Evolutionary conservation across 2,888 invertebrate genomes (phyloP).

Genomic region (Phoenoteleia sp.): DNA sequence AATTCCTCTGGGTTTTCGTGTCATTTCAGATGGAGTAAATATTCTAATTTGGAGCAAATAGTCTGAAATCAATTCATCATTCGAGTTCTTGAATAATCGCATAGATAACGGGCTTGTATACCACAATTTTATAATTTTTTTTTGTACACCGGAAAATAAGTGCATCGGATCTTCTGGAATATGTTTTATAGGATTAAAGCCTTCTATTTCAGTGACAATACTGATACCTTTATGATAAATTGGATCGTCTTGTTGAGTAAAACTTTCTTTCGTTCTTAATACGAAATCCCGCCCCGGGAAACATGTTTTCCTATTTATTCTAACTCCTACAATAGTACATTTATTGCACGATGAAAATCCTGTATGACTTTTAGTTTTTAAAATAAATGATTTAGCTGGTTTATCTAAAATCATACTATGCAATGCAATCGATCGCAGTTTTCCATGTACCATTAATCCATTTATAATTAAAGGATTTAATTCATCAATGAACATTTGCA

Average conservation of each 20-base stretch:
- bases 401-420: not conserved
- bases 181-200: slow-evolving; percentile 18
- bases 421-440: not conserved
- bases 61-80: not conserved
- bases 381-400: not conserved
- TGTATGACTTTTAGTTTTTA: not conserved
- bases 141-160: slow-evolving; percentile 3
- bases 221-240: slow-evolving; percentile 10
- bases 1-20: not conserved
- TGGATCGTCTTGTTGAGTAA: not conserved
- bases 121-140: slow-evolving; percentile 36
- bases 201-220: not conserved
- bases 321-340: not conserved
- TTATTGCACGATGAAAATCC: not conserved
- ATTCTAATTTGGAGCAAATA: not conserved
- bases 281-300: not conserved
- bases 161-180: slow-evolving; percentile 41
- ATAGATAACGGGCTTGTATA: not conserved
- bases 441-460: not conserved
- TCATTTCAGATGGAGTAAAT: not conserved
- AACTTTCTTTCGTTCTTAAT: not conserved
- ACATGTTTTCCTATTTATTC: not conserved
- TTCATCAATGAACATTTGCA: not conserved
- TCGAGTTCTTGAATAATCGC: not conserved
- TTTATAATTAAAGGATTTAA: not conserved